A percentile compares a stretch with the other conserved stretches of the same genome.
These are phyloP conservation scores for Dicrurus megarhynchus DNA, from an alignment of 2,113 vertebrate species.

Conservation along the genomic window DNA sequence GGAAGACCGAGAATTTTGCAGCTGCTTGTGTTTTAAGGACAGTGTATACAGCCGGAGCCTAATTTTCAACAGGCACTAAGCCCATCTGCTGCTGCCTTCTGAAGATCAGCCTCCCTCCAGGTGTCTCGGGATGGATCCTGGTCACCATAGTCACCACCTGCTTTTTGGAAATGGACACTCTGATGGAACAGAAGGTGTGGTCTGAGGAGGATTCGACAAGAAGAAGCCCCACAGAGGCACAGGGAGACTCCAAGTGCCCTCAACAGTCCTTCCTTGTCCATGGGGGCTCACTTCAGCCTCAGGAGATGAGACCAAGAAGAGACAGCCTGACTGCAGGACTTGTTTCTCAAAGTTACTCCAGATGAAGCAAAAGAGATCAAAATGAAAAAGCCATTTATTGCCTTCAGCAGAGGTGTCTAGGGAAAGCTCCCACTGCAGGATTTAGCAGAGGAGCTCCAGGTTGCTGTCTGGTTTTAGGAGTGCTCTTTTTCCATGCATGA, in stretches of 20 bases:
- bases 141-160: background rate
- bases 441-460: background rate
- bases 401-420: background rate
- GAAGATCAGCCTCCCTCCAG: background rate
- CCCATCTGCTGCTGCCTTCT: background rate
- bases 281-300: background rate
- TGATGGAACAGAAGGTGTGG: background rate
- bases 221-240: background rate
- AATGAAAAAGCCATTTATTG: background rate
- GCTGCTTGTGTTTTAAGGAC: background rate
- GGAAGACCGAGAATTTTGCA: background rate
- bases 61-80: background rate
- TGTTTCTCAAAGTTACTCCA: background rate
- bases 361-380: background rate
- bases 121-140: background rate
- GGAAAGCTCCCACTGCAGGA: background rate
- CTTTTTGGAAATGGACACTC: background rate
- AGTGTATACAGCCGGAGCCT: background rate
- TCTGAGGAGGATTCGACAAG: background rate
- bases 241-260: background rate
- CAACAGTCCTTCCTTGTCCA: background rate
- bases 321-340: background rate
- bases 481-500: accelerated
- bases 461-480: background rate
- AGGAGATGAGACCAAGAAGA: background rate